Conservation (phyloP, 2,113 vertebrate species). For the Triplophysa tibetana region DNA sequence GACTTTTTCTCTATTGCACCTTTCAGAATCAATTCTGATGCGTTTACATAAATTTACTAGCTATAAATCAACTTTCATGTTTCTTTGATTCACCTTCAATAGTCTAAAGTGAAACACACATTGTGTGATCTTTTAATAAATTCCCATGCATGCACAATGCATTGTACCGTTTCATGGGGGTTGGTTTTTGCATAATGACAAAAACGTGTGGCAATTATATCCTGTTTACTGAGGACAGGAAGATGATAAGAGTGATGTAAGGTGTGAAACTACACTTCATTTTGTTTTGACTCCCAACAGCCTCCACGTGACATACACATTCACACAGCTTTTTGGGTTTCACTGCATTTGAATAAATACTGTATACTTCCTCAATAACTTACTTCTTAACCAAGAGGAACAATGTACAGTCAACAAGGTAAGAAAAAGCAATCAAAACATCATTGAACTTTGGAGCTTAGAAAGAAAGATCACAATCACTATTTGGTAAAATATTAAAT, state of each 20-base stretch:
- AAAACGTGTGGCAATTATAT: slow-evolving; percentile 22
- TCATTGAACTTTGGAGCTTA: no score
- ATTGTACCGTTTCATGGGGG: neutral
- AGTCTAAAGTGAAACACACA: neutral
- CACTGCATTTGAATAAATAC: no score
- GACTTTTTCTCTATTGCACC: neutral
- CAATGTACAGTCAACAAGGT: neutral
- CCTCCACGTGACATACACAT: neutral
- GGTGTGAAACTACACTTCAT: slow-evolving; percentile 9
- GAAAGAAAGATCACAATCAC: no score
- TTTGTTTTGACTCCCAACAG: slow-evolving; percentile 9
- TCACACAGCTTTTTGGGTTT: neutral
- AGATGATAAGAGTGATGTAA: neutral
- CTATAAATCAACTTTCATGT: no score
- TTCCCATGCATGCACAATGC: neutral
- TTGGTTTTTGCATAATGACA: slow-evolving; percentile 14
- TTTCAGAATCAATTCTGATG: neutral
- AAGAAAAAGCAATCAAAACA: neutral
- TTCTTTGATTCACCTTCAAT: neutral
- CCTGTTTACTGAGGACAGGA: slow-evolving; percentile 21
- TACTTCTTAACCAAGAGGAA: slow-evolving; percentile 26
- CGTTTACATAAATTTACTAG: neutral
- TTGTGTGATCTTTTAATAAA: no score
- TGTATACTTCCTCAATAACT: slow-evolving; percentile 1
- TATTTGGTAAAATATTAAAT: no score